Evolutionary conservation across 2,888 invertebrate species (phyloP).

Genomic region (Protonemura montana): DNA sequence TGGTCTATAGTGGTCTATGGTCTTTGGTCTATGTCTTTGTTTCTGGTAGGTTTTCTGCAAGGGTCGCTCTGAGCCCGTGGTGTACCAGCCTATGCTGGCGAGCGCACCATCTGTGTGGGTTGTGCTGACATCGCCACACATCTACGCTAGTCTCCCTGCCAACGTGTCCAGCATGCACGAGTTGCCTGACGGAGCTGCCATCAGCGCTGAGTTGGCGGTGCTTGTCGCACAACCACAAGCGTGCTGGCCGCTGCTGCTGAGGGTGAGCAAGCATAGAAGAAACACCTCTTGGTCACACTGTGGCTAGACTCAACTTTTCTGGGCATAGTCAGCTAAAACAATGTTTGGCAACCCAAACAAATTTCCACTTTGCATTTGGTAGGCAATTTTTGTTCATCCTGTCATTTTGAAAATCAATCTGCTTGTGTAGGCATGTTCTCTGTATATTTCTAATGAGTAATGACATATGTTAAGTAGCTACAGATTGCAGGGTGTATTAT

Average conservation of each 20-base stretch:
- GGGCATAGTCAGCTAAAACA: too few relatives aligned
- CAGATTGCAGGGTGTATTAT: too few relatives aligned
- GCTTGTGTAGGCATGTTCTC: too few relatives aligned
- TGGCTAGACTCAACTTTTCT: constrained; percentile 13
- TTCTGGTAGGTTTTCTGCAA: constrained; percentile 62
- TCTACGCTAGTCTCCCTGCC: constrained; percentile 61
- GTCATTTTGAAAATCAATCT: too few relatives aligned
- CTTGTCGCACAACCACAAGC: constrained; percentile 80
- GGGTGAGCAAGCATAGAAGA: constrained; percentile 62
- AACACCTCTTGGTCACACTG: constrained; percentile 20
- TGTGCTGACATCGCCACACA: constrained; percentile 70
- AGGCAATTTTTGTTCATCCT: too few relatives aligned
- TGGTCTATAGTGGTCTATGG: too few relatives aligned
- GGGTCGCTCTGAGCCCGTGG: constrained; percentile 64
- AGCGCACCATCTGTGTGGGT: constrained; percentile 72
- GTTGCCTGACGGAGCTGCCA: constrained; percentile 64
- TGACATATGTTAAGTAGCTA: too few relatives aligned
- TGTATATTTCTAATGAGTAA: too few relatives aligned
- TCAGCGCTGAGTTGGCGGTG: constrained; percentile 75
- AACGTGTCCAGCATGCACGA: constrained; percentile 46
- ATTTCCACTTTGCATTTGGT: too few relatives aligned
- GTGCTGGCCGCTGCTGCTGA: constrained; percentile 77
- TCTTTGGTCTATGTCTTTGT: too few relatives aligned
- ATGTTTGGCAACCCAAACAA: too few relatives aligned
- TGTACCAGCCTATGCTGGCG: constrained; percentile 63